phyloP scores from a whole-genome alignment of 1,140 invertebrate genomes.

The Anastrepha ludens region DNA sequence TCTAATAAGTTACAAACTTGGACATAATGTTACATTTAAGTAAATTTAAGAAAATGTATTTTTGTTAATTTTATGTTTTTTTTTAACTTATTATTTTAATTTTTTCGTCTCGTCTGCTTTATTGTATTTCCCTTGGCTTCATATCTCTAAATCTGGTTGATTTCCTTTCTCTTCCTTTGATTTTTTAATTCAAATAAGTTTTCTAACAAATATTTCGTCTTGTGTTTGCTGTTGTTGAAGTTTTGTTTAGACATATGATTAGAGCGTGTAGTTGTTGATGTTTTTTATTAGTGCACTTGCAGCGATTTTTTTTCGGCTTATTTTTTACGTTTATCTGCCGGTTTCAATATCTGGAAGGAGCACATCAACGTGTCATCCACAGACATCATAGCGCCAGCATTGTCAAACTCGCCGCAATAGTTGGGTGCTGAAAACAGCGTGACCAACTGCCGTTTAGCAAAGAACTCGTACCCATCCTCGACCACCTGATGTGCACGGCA shows the following conservation, averaged over 20 bases:
- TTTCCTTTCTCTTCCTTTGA: constrained; percentile 61
- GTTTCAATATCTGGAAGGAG: constrained; percentile 98
- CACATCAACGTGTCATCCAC: constrained; percentile 99
- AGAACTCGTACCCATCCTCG: constrained; percentile 99
- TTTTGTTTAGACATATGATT: constrained; percentile 46
- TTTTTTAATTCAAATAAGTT: constrained; percentile 62
- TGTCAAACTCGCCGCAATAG: constrained; percentile 99
- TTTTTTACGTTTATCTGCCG: constrained; percentile 98
- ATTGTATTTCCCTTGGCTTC: constrained; percentile 58
- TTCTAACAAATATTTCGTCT: constrained; percentile 60
- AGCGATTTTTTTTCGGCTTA: constrained; percentile 78
- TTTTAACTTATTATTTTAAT: background rate
- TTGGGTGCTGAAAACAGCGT: constrained; percentile 98
- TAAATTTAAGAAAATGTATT: constrained; percentile 50
- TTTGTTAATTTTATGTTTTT: constrained; percentile 29
- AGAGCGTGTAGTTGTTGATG: constrained; percentile 35
- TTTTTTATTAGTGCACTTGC: constrained; percentile 34
- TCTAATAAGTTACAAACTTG: constrained; percentile 4
- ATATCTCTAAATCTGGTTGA: constrained; percentile 63
- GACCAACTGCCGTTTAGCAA: constrained; percentile 97
- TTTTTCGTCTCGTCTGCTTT: constrained; percentile 40
- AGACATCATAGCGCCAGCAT: constrained; percentile 98
- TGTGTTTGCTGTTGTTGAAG: constrained; percentile 55
- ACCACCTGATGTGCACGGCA: constrained; percentile 98
- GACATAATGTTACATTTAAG: constrained; percentile 36